phyloP scores from a whole-genome alignment of 2,888 invertebrate species.

The Thereva unica region DNA sequence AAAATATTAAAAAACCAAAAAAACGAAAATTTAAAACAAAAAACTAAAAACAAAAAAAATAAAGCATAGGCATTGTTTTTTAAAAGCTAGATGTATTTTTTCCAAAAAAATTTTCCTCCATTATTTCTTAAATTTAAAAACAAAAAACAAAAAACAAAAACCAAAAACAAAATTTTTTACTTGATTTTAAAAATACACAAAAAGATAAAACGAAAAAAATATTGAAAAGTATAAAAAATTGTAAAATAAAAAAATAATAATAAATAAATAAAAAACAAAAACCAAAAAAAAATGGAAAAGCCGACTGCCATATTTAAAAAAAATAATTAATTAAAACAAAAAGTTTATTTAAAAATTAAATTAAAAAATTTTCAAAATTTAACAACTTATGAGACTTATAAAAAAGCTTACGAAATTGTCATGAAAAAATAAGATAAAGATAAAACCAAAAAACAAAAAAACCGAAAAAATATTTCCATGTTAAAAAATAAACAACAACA shows the following conservation, averaged over 20 bases:
- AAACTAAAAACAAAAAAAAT: too few species aligned
- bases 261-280: conserved; percentile 15
- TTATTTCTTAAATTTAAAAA: conserved; percentile 11
- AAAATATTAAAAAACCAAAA: too few species aligned
- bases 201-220: conserved; percentile 39
- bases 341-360: conserved; percentile 16
- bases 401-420: conserved; percentile 11
- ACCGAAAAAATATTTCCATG: conserved; percentile 36
- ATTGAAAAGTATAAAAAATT: conserved; percentile 29
- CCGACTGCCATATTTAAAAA: conserved; percentile 49
- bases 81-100: background rate
- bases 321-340: conserved; percentile 38
- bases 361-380: conserved; percentile 47
- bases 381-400: conserved; percentile 36
- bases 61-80: too few species aligned
- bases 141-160: conserved; percentile 25
- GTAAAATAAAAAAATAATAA: background rate
- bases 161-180: background rate
- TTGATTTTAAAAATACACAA: conserved; percentile 37
- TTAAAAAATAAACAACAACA: background rate
- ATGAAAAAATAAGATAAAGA: conserved; percentile 26
- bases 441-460: conserved; percentile 21
- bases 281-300: conserved; percentile 46
- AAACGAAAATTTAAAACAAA: too few species aligned
- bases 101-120: background rate